Base-by-base conservation (phyloP, 2,113 vertebrate genomes). In the Ariopsis seemanni region DNA sequence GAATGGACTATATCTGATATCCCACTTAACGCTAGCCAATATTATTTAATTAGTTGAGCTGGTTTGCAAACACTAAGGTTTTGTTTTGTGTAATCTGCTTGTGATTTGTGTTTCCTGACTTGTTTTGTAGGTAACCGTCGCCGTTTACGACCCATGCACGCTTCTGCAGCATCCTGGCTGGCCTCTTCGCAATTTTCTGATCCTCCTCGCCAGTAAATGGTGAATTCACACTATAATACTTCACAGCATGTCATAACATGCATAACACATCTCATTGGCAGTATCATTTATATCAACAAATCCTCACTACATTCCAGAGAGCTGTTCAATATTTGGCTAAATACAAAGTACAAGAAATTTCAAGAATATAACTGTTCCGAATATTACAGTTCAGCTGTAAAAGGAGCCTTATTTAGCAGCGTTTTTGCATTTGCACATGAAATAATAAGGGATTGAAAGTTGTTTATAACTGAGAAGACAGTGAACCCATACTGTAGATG, bases 101-200 rank as follows among this genome's bases (percentile, higher is more conserved):
- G 22, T 77, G 5, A 30, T 77, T 89, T 30, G 27, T 85, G 25
- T 58, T 78, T 84, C 7, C 12, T 11, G 20, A 14, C 50, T 90
- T 90, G 15, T 93, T 94, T 93, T 79, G 11, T 25, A 99, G 98
- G 94, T 98, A n/a, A 96, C 96, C 2, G 91, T 99, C 91, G 97
- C 97, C 58, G 96, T 99, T 75, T 99, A 99, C 87, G 98, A 99
- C 92, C 98, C 98, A 0, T 98, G 98, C 92, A 98, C 97, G 89
- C 95, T 99, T 89, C 93, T 96, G n/a, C 96, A 97, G 74, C 97
- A 99, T 93, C 98, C 98, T 2, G 98, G 98, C 90, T 99, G 98
- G 98, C 98, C 98, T 79, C 91, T 99, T 92, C 95, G 98, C 93
- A 99, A 99, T 91, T 93, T 99, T 80, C 95, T 99, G 91, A 91